Evolutionary conservation across 2,888 invertebrate genomes (phyloP).

Genomic region (Cyclophora punctaria): DNA sequence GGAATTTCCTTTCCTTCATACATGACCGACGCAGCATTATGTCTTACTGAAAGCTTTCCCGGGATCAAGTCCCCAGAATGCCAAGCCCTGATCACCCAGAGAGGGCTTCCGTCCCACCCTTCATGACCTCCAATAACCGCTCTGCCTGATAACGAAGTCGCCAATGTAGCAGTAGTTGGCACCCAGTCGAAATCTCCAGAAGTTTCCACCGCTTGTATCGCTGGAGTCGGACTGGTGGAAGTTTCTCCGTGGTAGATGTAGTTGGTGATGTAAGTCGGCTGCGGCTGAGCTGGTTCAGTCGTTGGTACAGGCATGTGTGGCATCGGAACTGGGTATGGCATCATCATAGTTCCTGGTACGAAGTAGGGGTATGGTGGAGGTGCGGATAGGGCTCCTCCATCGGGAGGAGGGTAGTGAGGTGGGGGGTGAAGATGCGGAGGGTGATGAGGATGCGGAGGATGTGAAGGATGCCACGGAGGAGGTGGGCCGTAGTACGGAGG

Average conservation of each 20-base stretch:
- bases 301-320: conserved; percentile 14
- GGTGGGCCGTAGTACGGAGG: conserved; percentile 39
- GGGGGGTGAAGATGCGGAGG: conserved; percentile 20
- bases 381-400: conserved; percentile 24
- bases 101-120: conserved; percentile 66
- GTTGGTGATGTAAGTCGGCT: conserved; percentile 61
- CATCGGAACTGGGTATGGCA: conserved; percentile 39
- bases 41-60: conserved; percentile 63
- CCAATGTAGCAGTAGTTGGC: conserved; percentile 51
- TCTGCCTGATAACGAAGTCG: conserved; percentile 44
- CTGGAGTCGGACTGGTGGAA: conserved; percentile 28
- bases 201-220: conserved; percentile 47
- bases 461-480: conserved; percentile 23
- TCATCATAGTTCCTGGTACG: conserved; percentile 54
- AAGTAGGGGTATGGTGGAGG: conserved; percentile 45
- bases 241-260: conserved; percentile 59
- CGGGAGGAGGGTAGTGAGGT: conserved; percentile 14
- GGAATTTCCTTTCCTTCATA: conserved; percentile 57
- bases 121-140: conserved; percentile 66
- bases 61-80: conserved; percentile 63
- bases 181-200: conserved; percentile 64
- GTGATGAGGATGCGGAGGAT: conserved; percentile 16
- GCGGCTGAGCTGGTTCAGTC: conserved; percentile 9
- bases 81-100: conserved; percentile 66
- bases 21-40: conserved; percentile 55